Evolutionary conservation across 1,140 invertebrate genomes (phyloP).

Genomic region (Saccostrea cuccullata): DNA sequence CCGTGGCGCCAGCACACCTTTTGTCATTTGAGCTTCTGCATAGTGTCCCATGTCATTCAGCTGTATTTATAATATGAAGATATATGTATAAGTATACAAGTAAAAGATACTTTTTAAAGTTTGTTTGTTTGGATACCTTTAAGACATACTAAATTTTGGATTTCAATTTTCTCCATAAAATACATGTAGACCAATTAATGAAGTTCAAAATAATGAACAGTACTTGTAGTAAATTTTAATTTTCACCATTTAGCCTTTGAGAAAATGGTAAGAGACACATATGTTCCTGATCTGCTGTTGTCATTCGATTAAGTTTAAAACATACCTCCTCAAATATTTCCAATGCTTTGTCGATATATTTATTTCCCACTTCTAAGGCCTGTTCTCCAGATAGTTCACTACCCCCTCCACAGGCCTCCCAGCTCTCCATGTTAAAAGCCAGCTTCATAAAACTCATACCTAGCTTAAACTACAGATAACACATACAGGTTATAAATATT

Average conservation of each 20-base stretch:
- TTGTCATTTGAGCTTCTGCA: constrained; percentile 78
- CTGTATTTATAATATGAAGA: constrained; percentile 52
- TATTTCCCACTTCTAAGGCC: constrained; percentile 74
- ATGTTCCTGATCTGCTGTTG: no score
- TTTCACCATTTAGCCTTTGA: no score
- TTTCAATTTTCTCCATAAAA: no score
- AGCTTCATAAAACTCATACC: constrained; percentile 77
- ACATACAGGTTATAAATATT: background rate
- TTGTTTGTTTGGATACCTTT: no score
- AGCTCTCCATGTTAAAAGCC: constrained; percentile 78
- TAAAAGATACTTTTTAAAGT: no score
- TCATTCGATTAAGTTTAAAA: background rate
- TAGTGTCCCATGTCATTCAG: constrained; percentile 77
- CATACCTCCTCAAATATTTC: constrained; percentile 76
- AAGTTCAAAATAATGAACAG: no score
- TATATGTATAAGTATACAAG: background rate
- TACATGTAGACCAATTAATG: no score
- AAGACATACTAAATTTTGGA: no score
- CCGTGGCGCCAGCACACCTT: constrained; percentile 75
- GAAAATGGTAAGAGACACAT: no score
- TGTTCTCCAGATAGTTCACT: constrained; percentile 70
- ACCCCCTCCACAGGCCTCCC: constrained; percentile 76
- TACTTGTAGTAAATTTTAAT: no score
- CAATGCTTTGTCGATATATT: constrained; percentile 76
- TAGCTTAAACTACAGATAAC: constrained; percentile 71